phyloP scores from a whole-genome alignment of 1,140 invertebrate genomes.

The Lepidurus arcticus region DNA sequence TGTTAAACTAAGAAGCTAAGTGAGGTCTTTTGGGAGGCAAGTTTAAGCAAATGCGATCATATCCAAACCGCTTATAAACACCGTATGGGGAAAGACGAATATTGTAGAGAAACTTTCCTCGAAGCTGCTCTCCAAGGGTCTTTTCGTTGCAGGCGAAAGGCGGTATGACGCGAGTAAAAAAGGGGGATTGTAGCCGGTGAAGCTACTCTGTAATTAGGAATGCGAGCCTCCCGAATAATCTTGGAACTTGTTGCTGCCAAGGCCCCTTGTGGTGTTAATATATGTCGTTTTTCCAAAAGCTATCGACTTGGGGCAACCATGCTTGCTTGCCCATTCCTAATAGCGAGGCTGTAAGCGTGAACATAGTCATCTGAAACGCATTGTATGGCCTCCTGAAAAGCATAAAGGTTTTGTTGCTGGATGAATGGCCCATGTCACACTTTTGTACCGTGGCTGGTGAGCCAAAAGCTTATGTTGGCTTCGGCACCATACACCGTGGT shows the following conservation, averaged over 20 bases:
- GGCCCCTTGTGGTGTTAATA: neutral
- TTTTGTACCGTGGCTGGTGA: neutral
- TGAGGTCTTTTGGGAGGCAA: neutral
- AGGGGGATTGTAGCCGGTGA: neutral
- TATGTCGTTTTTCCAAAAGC: neutral
- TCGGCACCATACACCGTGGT: neutral
- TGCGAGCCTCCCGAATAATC: neutral
- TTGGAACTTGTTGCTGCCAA: neutral
- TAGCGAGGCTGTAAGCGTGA: conserved; percentile 16
- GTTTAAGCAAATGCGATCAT: too few relatives aligned
- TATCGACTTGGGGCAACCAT: neutral
- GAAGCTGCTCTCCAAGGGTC: neutral
- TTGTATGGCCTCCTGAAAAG: neutral
- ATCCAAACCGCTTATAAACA: too few relatives aligned
- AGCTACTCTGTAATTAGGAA: neutral
- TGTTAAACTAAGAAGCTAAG: neutral
- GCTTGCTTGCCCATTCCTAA: neutral
- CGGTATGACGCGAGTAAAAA: conserved; percentile 1
- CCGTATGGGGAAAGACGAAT: too few relatives aligned
- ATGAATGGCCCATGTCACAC: neutral
- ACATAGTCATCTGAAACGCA: neutral
- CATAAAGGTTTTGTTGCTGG: neutral
- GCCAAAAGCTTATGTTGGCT: neutral
- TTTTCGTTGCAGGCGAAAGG: neutral
- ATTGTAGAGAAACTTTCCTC: too few relatives aligned